phyloP scores from a whole-genome alignment of 2,113 vertebrate species.

The Lasiurus borealis region DNA sequence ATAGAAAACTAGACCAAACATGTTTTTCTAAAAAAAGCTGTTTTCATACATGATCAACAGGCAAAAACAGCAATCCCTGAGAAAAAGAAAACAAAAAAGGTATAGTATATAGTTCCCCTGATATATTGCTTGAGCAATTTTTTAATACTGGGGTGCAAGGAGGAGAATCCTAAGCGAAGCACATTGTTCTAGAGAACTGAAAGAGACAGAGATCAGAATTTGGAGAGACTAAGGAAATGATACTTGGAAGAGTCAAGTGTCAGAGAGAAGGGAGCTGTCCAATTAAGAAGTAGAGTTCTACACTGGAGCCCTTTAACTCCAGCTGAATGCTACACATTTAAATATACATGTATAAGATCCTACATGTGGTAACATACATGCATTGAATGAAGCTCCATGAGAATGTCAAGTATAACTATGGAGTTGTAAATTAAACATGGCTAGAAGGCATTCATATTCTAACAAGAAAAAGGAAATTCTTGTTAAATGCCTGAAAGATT shows the following conservation, averaged over 20 bases:
- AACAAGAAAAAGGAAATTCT: not conserved
- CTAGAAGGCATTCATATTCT: not conserved
- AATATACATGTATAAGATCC: not conserved
- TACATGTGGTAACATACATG: not conserved
- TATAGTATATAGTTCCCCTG: not conserved
- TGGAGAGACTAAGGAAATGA: not conserved
- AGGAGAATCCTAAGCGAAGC: not conserved
- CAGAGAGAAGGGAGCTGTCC: not conserved
- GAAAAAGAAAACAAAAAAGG: not conserved
- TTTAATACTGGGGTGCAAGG: not conserved
- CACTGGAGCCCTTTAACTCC: not conserved
- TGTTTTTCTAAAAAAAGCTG: not conserved
- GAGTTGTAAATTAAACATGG: not conserved
- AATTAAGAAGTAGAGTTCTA: not conserved
- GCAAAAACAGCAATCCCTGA: not conserved
- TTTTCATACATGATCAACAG: not conserved
- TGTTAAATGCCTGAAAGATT: not conserved
- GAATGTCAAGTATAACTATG: not conserved
- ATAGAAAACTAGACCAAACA: not conserved
- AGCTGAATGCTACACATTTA: not conserved
- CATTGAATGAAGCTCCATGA: not conserved
- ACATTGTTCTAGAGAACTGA: not conserved
- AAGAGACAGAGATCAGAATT: not conserved
- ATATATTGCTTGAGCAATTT: not conserved
- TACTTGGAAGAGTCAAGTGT: not conserved